Conservation (phyloP, 2,888 invertebrate genomes). For the Scaptodrosophila latifasciaeformis region DNA sequence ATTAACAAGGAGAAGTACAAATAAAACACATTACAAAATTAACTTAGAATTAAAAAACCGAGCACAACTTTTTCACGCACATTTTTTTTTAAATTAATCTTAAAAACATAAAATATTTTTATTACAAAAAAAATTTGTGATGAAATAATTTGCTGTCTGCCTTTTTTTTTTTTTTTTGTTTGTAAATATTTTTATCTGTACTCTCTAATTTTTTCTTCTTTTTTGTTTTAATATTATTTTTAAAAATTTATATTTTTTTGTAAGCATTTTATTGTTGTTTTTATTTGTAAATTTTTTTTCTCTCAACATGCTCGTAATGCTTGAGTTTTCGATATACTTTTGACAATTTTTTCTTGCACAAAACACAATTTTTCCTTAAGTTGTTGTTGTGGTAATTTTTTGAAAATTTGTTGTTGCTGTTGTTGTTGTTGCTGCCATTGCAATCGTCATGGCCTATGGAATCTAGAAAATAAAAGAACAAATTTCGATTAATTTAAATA, state of each 20-base stretch:
- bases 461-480: slow-evolving; percentile 76
- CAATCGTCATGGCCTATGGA: slow-evolving; percentile 88
- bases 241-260: slow-evolving; percentile 50
- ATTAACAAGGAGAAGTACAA: slow-evolving; percentile 40
- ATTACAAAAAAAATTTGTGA: slow-evolving; percentile 19
- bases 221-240: slow-evolving; percentile 53
- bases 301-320: slow-evolving; percentile 28
- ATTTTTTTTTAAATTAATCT: too few relatives aligned
- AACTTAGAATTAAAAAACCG: slow-evolving; percentile 57
- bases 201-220: slow-evolving; percentile 27
- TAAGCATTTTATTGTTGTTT: slow-evolving; percentile 22
- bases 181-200: slow-evolving; percentile 22
- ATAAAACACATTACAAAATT: slow-evolving; percentile 24
- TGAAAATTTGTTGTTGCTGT: slow-evolving; percentile 74
- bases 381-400: slow-evolving; percentile 53
- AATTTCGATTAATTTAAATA: background rate
- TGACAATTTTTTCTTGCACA: slow-evolving; percentile 67
- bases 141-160: background rate
- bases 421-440: slow-evolving; percentile 83
- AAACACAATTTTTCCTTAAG: slow-evolving; percentile 66
- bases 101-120: slow-evolving; percentile 5
- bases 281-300: slow-evolving; percentile 24
- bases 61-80: slow-evolving; percentile 35
- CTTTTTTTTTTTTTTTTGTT: slow-evolving; percentile 20
- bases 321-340: slow-evolving; percentile 35